Evolutionary conservation across 2,888 invertebrate genomes (phyloP), one percentile per base, ranked within the genome.

Genomic region (Atherix ibis): DNA sequence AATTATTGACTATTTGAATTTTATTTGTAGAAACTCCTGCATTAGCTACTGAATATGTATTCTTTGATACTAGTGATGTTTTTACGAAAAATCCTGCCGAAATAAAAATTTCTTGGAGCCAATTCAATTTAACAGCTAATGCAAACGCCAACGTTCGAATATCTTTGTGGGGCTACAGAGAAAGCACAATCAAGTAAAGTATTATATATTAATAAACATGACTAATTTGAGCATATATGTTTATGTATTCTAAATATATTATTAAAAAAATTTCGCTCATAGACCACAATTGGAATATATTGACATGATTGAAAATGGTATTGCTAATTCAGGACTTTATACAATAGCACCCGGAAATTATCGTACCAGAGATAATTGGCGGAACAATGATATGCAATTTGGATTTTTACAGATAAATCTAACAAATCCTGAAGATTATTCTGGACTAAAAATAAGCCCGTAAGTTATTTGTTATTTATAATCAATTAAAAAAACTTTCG

Each of bases 21-120:
- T n/a, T n/a, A n/a, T n/a, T n/a, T n/a, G n/a, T n/a, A 84, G 88
- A 92, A 70, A 85, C 91, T 0, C 89, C 91, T 0, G 81, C 79
- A 1, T 80, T 80, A 2, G 85, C 89, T 0, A 71, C 82, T 1
- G 85, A 88, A 54, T 79, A 76, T 51, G 84, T 92, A 36, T 81
- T 76, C 62, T 85, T 89, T 57, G 67, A 75, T 26, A 76, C 74
- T 35, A 71, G 75, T 42, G 67, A 73, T 18, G 71, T 83, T 4
- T 78, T 84, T 48, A 69, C 80, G 48, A 72, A 73, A 38, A 67
- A 71, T 40, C 87, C 88, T 0, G 65, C 69, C 4, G 74, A 79
- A 52, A 70, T 92, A 31, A 71, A 69, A 49, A 77, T 91, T 31
- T 73, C 75, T 13, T 92, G 91, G 91, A 76, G 81, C 48, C 73